phyloP scores from a whole-genome alignment of 2,113 vertebrate genomes.

The Syngnathoides biaculeatus region DNA sequence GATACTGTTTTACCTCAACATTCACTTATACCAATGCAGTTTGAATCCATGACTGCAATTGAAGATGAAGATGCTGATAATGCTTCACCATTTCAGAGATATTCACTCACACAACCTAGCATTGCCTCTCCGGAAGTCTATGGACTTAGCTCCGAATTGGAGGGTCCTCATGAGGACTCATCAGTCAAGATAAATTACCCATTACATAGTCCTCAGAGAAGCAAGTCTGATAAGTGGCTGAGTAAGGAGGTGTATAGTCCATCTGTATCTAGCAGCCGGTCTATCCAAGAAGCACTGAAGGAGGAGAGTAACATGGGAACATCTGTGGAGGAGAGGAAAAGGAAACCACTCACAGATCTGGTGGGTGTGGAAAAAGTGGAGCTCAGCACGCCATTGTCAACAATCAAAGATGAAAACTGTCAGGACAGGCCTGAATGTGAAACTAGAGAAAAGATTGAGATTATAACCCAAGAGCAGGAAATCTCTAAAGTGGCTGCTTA shows the following conservation, averaged over 20 bases:
- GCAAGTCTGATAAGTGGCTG: constrained; percentile 1
- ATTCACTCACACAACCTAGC: constrained; percentile 9
- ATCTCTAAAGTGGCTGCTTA: not conserved
- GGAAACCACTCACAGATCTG: constrained; percentile 19
- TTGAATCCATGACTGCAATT: not conserved
- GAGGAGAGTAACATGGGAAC: constrained; percentile 13
- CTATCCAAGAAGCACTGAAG: constrained; percentile 33
- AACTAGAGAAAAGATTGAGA: constrained; percentile 7
- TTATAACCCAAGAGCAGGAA: constrained; percentile 6
- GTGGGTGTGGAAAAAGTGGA: constrained; percentile 6
- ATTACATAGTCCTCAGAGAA: not conserved
- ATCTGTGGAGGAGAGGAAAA: constrained; percentile 11
- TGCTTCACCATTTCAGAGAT: constrained; percentile 5
- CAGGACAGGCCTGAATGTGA: constrained; percentile 3
- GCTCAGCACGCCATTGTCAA: not conserved
- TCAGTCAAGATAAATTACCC: constrained; percentile 6
- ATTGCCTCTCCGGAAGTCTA: constrained; percentile 5
- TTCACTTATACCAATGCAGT: not conserved
- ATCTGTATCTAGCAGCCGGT: constrained; percentile 21
- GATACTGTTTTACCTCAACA: not conserved
- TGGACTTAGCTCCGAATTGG: constrained; percentile 2
- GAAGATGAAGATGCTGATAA: not conserved
- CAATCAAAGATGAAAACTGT: not conserved
- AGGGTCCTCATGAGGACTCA: not conserved
- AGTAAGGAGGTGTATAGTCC: constrained; percentile 9